These are phyloP conservation scores for Crocidura indochinensis DNA, from an alignment of 2,797 vertebrate species.

Conservation along the genomic window DNA sequence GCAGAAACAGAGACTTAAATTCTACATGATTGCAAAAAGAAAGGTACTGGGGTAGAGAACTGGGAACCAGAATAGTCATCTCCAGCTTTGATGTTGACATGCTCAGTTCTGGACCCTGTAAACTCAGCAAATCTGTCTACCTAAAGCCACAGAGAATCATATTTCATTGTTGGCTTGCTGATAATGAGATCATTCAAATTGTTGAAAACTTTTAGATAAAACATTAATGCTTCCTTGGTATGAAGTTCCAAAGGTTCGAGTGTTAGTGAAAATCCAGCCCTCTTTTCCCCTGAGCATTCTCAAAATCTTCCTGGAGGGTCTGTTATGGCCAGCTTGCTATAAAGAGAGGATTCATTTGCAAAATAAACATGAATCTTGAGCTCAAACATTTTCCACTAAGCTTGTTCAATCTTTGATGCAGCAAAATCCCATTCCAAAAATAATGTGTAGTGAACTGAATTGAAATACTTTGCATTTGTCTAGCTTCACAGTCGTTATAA, in stretches of 20 bases:
- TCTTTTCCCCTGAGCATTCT: background rate
- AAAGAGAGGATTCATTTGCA: slow-evolving; percentile 4
- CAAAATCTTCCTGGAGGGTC: background rate
- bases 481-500: background rate
- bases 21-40: slow-evolving; percentile 7
- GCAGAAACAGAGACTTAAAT: background rate
- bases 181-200: background rate
- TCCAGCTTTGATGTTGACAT: background rate
- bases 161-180: slow-evolving; percentile 12
- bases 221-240: background rate
- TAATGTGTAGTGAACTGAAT: background rate
- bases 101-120: background rate
- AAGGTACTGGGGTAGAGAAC: background rate
- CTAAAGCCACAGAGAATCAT: slow-evolving; percentile 8
- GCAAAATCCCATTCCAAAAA: slow-evolving; percentile 21
- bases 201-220: background rate
- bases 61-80: background rate
- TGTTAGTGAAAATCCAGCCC: background rate
- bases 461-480: background rate
- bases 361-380: slow-evolving; percentile 13
- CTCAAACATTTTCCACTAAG: slow-evolving; percentile 7
- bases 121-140: background rate
- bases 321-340: background rate
- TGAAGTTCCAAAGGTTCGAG: background rate
- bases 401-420: background rate